A percentile compares a stretch with the other conserved stretches of the same genome.
These are phyloP conservation scores for Darevskia nairensis DNA, from an alignment of 2,797 vertebrate species.

Conservation along the genomic window DNA sequence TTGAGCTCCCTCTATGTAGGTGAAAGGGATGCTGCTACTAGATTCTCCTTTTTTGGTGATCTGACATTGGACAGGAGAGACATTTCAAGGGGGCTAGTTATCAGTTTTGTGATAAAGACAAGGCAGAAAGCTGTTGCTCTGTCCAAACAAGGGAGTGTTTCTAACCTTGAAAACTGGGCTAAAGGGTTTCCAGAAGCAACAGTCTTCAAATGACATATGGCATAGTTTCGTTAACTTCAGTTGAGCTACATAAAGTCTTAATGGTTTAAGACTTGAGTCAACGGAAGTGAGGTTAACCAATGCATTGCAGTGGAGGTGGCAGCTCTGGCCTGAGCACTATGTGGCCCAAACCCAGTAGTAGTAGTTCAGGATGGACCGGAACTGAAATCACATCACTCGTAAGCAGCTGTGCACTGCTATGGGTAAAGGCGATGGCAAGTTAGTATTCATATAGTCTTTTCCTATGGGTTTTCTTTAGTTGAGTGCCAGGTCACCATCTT, in stretches of 20 bases:
- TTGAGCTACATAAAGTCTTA: not conserved
- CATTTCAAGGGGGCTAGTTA: constrained; percentile 11
- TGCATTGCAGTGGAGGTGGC: not conserved
- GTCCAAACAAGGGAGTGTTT: constrained; percentile 13
- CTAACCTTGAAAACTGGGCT: constrained; percentile 19
- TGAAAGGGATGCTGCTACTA: constrained; percentile 14
- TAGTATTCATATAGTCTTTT: not conserved
- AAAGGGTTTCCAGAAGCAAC: constrained; percentile 17
- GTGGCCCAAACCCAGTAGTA: not conserved
- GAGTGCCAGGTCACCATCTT: not conserved
- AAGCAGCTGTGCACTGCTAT: not conserved
- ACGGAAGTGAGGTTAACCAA: not conserved
- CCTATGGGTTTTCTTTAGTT: not conserved
- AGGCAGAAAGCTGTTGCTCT: not conserved
- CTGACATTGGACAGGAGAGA: not conserved
- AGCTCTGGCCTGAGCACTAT: too few species aligned
- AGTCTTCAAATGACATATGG: not conserved
- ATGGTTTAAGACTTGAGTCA: not conserved
- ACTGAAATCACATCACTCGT: not conserved
- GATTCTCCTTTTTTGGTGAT: not conserved
- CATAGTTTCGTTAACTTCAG: not conserved
- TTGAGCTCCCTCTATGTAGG: constrained; percentile 7
- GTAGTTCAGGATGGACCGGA: not conserved
- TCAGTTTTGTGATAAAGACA: not conserved
- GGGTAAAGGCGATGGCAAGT: not conserved